Evolutionary conservation across 1,140 invertebrate genomes (phyloP).

Genomic region (Schlechtendalia chinensis): DNA sequence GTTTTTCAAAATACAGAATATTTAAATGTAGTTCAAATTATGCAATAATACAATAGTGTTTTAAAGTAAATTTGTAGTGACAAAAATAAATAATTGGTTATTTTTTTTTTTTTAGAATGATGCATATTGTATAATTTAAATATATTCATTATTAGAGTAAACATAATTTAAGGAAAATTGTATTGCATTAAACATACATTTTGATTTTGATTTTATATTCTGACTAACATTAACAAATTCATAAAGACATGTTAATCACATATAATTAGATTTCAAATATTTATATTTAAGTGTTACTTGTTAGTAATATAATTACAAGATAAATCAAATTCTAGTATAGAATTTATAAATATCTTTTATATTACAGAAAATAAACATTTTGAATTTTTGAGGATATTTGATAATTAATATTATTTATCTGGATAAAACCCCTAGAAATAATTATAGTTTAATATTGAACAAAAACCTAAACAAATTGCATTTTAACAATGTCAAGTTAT

Average conservation of each 20-base stretch:
- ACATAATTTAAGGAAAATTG: constrained; percentile 4
- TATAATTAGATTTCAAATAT: not conserved
- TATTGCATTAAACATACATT: not conserved
- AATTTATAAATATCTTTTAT: constrained; percentile 11
- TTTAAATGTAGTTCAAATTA: not conserved
- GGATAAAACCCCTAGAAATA: not conserved
- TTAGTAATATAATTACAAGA: not conserved
- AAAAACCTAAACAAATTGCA: constrained; percentile 3
- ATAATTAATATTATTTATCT: not conserved
- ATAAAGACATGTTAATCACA: constrained; percentile 21
- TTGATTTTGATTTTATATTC: not conserved
- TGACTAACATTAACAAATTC: not conserved
- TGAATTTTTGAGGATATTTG: not conserved
- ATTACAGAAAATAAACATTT: constrained; percentile 18
- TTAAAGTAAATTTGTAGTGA: not conserved
- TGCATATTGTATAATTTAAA: not conserved
- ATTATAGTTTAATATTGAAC: constrained; percentile 6
- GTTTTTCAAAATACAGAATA: not conserved
- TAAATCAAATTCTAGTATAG: not conserved
- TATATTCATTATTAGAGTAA: not conserved
- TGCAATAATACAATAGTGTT: no score
- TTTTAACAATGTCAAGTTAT: not conserved
- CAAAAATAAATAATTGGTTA: not conserved
- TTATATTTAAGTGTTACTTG: not conserved
- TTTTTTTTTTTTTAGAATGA: not conserved